Evolutionary conservation across 2,113 vertebrate genomes (phyloP).

Genomic region (Paralichthys olivaceus): DNA sequence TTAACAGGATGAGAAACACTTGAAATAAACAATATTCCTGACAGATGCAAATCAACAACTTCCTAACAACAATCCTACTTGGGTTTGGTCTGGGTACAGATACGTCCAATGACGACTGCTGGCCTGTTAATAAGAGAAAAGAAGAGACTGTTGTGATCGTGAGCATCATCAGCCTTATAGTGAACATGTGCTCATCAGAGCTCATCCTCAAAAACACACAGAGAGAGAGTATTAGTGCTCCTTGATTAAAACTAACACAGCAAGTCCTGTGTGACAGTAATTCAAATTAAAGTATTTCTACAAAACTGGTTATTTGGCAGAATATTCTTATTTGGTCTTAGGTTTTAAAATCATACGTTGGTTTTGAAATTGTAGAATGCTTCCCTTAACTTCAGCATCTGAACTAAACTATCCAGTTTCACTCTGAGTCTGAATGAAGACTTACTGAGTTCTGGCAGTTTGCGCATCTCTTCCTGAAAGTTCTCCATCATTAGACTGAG

Average conservation of each 20-base stretch:
- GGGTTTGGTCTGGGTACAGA: conserved; percentile 34
- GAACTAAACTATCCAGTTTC: not conserved
- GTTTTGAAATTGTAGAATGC: no score
- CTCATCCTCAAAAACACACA: not conserved
- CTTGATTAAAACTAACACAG: not conserved
- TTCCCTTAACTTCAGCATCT: no score
- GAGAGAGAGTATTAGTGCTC: not conserved
- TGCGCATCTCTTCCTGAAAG: conserved; percentile 69
- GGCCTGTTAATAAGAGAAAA: conserved; percentile 28
- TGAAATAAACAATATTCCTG: not conserved
- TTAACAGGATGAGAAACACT: not conserved
- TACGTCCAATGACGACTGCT: not conserved
- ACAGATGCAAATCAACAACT: not conserved
- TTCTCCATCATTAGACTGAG: conserved; percentile 66
- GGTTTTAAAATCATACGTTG: no score
- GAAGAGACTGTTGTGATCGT: not conserved
- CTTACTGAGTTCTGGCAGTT: conserved; percentile 73
- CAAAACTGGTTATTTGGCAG: no score
- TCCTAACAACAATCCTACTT: conserved; percentile 46
- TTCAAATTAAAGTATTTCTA: not conserved
- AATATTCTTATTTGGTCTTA: not conserved
- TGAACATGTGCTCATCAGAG: not conserved
- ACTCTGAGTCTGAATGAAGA: not conserved
- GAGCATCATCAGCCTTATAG: not conserved
- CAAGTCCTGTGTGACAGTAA: not conserved